A percentile compares a stretch with the other conserved stretches of the same genome.
Conservation (phyloP, 2,797 vertebrate genomes). For the Sparidentex hasta region DNA sequence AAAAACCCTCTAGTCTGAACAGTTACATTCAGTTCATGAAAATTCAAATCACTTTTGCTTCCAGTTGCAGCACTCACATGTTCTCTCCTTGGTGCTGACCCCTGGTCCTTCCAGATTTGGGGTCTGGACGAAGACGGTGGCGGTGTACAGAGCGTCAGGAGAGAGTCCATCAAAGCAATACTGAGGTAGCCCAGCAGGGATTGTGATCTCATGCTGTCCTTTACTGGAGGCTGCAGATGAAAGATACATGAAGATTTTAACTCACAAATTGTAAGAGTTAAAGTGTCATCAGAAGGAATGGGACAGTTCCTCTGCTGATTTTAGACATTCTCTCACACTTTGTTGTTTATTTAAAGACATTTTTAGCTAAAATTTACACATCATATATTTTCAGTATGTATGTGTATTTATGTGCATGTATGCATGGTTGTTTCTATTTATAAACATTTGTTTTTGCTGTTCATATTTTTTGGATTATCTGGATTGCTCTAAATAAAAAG, state of each 20-base stretch:
- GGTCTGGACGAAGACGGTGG: slow-evolving; percentile 94
- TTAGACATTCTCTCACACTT: too few relatives aligned
- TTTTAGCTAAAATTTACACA: too few relatives aligned
- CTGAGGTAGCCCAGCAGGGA: slow-evolving; percentile 91
- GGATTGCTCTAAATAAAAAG: background rate
- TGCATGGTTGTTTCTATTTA: too few relatives aligned
- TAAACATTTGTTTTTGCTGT: too few relatives aligned
- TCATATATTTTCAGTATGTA: too few relatives aligned
- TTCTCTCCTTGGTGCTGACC: slow-evolving; percentile 89
- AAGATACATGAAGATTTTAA: background rate
- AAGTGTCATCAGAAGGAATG: background rate
- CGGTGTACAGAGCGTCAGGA: slow-evolving; percentile 90
- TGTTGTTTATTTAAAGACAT: too few relatives aligned
- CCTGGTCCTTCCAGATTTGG: slow-evolving; percentile 96
- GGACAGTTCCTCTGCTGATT: too few relatives aligned
- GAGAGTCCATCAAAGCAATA: slow-evolving; percentile 95
- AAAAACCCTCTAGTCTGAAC: too few relatives aligned
- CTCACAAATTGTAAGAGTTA: background rate
- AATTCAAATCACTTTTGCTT: too few relatives aligned
- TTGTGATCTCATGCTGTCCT: slow-evolving; percentile 95
- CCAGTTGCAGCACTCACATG: slow-evolving; percentile 82
- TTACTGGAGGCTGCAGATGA: slow-evolving; percentile 75
- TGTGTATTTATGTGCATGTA: too few relatives aligned
- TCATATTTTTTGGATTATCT: too few relatives aligned
- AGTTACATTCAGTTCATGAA: too few relatives aligned